A percentile compares a stretch with the other conserved stretches of the same genome.
Evolutionary conservation across 2,888 invertebrate species (phyloP).

Genomic region (Catocala fraxini): DNA sequence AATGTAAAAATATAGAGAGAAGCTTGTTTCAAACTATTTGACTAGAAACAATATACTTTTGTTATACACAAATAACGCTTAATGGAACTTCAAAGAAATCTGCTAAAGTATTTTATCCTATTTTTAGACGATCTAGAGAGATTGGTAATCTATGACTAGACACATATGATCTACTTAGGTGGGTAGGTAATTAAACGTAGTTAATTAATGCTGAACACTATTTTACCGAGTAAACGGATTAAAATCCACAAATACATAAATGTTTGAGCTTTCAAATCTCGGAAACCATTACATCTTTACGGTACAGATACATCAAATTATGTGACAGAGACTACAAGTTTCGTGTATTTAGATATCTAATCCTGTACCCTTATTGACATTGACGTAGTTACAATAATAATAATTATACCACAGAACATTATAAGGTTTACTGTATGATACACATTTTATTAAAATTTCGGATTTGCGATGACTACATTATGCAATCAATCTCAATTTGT

Average conservation of each 20-base stretch:
- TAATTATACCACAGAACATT: slow-evolving; percentile 21
- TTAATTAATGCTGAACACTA: slow-evolving; percentile 26
- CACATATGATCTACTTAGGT: slow-evolving; percentile 30
- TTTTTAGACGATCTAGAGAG: slow-evolving; percentile 30
- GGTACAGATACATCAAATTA: not conserved
- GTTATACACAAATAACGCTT: not conserved
- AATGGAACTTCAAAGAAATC: slow-evolving; percentile 8
- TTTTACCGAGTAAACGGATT: slow-evolving; percentile 28
- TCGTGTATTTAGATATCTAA: not conserved
- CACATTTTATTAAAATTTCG: not conserved
- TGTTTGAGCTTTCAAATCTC: slow-evolving; percentile 1
- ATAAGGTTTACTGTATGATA: slow-evolving; percentile 16
- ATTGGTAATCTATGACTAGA: slow-evolving; percentile 41
- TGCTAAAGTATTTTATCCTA: slow-evolving; percentile 20
- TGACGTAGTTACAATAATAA: slow-evolving; percentile 31
- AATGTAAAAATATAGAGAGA: slow-evolving; percentile 25
- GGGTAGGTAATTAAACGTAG: slow-evolving; percentile 26
- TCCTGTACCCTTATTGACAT: slow-evolving; percentile 9
- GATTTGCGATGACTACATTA: slow-evolving; percentile 18
- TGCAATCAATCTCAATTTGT: slow-evolving; percentile 16
- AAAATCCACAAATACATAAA: slow-evolving; percentile 15
- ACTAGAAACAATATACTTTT: slow-evolving; percentile 11
- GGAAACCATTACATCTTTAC: not conserved
- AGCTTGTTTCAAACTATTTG: slow-evolving; percentile 9
- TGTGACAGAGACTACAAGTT: too few relatives aligned